Evolutionary conservation across 2,113 vertebrate species (phyloP), one percentile per base, ranked within the genome.

Genomic region (Parotia lawesii): DNA sequence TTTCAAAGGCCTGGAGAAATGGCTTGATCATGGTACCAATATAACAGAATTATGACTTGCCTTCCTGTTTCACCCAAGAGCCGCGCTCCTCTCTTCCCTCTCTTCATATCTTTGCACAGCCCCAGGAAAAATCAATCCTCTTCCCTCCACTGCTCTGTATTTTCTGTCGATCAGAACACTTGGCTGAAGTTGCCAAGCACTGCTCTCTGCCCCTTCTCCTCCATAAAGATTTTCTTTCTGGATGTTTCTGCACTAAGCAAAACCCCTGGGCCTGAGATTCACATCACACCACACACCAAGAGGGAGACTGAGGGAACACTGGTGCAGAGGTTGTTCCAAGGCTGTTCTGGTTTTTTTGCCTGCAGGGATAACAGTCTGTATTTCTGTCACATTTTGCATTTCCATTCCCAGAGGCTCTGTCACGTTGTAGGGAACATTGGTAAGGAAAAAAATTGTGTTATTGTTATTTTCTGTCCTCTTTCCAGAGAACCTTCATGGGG

Each of bases 381-480:
- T 70, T 95, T 93, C 76, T 91, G 67, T 76, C 85, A 83, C 28
- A 77, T 96, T 86, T 73, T 60, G 13, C 70, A 70, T 77, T 85
- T 58, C 35, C 35, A 11, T 66, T 38, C 60, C 58, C 58, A 54
- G 62, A 56, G 74, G 38, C 71, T 76, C 78, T 88, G 47, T 85
- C 18, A 2, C 28, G 0, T 62, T 71, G 17, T 56, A 81, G 40
- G 65, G 23, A 81, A 87, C 33, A 87, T 1, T 35, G 8, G 42
- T 54, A 79, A 91, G 58, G 73, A 42, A 65, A 90, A 90, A 73
- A 48, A n/a, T 3, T 7, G 3, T 15, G 54, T 79, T 74, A 48
- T 64, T 67, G 11, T 51, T 91, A 35, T 20, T 77, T 83, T 76
- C 58, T 80, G 38, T 35, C 50, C 60, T 69, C 9, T 73, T 87